Evolutionary conservation across 2,797 vertebrate genomes (phyloP), one percentile per base, ranked within the genome.

Genomic region (Anableps anableps): DNA sequence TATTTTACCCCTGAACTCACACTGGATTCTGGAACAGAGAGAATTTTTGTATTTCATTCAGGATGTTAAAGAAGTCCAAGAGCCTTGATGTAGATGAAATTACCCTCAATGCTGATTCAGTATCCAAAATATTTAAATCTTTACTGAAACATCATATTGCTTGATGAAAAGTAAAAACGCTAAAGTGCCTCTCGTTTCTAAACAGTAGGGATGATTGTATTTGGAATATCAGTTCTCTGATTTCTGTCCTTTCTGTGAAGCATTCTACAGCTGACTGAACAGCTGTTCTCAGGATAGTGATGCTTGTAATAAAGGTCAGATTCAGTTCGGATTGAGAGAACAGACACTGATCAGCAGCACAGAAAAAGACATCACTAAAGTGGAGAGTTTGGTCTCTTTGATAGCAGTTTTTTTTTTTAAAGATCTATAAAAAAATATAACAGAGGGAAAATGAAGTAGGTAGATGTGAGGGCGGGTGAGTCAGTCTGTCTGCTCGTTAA

Each of bases 381-480:
- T 17, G 0, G n/a, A 51, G 11, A 26, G 19, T 73, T 53, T 53
- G n/a, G 47, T 31, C 5, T 71, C 31, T 45, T 36, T 71, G 68
- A n/a, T 60, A 29, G 17, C 19, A 34, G 13, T 10, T 34, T 29
- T 62, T 51, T 66, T 29, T 17, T 45, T 23, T 19, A 64, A 71
- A 58, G 79, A 84, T 68, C 83, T 78, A 76, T 84, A 79, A 79
- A 76, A 43, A 75, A 43, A 48, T 9, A 2, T 41, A 76, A 77
- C 75, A 55, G 55, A 71, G 14, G 58, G 71, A 58, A 75, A 71
- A 51, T 29, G 77, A 75, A 78, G 50, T 62, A 79, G 81, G 78
- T 74, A 43, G 60, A 45, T 50, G 31, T 76, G 84, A 78, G 76
- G 80, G 86, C 29, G 82, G 85, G 66, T 85, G 86, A 86, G 71